Evolutionary conservation across 2,888 invertebrate genomes (phyloP).

Genomic region (Andricus curvator): DNA sequence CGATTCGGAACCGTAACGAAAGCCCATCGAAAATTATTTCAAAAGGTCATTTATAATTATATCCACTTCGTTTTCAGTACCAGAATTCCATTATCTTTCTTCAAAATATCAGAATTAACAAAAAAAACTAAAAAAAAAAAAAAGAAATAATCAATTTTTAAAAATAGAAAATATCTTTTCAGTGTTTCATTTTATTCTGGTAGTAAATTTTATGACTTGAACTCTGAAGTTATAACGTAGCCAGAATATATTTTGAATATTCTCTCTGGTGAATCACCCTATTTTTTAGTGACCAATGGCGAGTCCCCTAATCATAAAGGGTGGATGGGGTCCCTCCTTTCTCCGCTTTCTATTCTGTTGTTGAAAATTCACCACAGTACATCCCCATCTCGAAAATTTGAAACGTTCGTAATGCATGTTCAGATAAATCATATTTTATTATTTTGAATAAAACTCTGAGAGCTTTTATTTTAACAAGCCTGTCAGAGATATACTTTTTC

Average conservation of each 20-base stretch:
- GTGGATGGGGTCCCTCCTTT: constrained; percentile 23
- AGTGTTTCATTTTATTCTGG: background rate
- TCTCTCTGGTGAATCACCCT: constrained; percentile 31
- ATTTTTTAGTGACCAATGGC: constrained; percentile 39
- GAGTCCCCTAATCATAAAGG: constrained; percentile 32
- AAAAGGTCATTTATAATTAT: background rate
- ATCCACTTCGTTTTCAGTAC: background rate
- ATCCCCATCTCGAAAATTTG: constrained; percentile 22
- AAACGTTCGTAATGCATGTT: background rate
- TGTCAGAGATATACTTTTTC: background rate
- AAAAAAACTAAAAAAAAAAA: background rate
- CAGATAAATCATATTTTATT: constrained; percentile 1
- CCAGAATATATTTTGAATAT: constrained; percentile 34
- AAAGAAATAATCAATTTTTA: background rate
- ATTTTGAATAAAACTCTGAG: background rate
- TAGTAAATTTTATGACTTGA: background rate
- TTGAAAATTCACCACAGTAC: constrained; percentile 26
- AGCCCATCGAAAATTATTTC: background rate
- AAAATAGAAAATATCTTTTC: background rate
- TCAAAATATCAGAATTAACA: background rate
- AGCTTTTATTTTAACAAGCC: background rate
- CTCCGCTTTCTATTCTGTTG: constrained; percentile 28
- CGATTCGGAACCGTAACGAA: background rate
- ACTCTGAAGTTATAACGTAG: constrained; percentile 8
- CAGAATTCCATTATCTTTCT: background rate